Evolutionary conservation across 2,113 vertebrate species (phyloP), one percentile per base, ranked within the genome.

Genomic region (Ctenomys sociabilis): DNA sequence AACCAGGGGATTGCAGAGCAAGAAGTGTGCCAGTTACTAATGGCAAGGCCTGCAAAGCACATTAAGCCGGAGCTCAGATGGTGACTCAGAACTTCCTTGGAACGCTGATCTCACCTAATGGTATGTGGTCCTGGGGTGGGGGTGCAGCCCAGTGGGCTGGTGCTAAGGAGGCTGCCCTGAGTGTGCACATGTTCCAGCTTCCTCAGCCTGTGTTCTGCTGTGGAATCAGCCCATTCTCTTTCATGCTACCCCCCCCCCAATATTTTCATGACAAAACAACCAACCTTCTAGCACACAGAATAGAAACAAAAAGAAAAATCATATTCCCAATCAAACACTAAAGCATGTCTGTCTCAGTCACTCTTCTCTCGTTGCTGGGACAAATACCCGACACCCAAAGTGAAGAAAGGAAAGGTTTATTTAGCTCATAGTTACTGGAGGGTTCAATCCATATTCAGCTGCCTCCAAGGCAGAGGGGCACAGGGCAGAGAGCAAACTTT

Each of bases 41-140:
- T 4, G 84, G 49, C 49, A 19, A 83, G 82, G 68, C 77, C 97
- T 97, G 96, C 0, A 32, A 73, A 97, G 95, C 16, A 1, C 92
- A 89, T 95, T 93, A 95, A 85, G 88, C 94, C 0, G 0, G 4
- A 12, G 61, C 68, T 59, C 91, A 94, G 95, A 75, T 2, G 12
- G 80, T 96, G 97, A 97, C 84, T 91, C 89, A 90, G 93, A 96
- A 32, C 86, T 59, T 94, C 91, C 85, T 37, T 72, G 75, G 63
- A 28, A 28, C 26, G 70, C 24, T 7, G 21, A 45, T 5, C 40
- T 59, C 11, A 8, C 0, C 28, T 9, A 77, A 26, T 1, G 16
- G n/a, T 30, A 43, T 2, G 19, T 28, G 14, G 64, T 16, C 43
- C 21, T 21, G 59, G 70, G 28, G 30, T 64, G 12, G 24, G 54